phyloP scores from a whole-genome alignment of 2,797 vertebrate genomes.

The Pygocentrus nattereri region DNA sequence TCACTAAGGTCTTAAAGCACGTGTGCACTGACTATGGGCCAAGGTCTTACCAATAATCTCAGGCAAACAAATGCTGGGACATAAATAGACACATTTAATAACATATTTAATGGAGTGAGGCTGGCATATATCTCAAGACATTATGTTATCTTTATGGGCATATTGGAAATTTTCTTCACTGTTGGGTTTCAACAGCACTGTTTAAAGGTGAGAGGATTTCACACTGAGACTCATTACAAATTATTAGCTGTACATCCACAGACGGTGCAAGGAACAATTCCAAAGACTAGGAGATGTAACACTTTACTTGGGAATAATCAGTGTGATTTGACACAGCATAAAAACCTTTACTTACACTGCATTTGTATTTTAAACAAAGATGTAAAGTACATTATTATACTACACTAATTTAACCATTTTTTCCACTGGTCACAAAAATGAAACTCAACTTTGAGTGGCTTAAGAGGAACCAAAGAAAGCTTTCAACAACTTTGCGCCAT shows the following conservation, averaged over 20 bases:
- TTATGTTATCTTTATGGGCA: not conserved
- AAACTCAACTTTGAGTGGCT: not conserved
- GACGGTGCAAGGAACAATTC: no score
- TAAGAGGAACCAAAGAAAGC: not conserved
- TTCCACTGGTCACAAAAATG: not conserved
- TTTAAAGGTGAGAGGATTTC: not conserved
- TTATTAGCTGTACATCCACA: not conserved
- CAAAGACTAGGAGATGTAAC: not conserved
- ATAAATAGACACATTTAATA: not conserved
- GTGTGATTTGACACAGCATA: not conserved
- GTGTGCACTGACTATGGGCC: not conserved
- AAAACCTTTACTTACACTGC: not conserved
- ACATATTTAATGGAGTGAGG: not conserved
- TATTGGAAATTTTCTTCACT: not conserved
- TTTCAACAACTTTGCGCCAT: not conserved
- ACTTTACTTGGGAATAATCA: not conserved
- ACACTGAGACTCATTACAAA: not conserved
- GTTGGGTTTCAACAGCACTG: not conserved
- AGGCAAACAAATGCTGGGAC: constrained; percentile 6
- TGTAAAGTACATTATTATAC: not conserved
- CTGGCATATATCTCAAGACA: not conserved
- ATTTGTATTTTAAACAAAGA: not conserved
- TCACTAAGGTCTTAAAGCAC: not conserved
- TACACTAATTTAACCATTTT: not conserved
- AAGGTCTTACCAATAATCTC: not conserved